Evolutionary conservation across 2,888 invertebrate species (phyloP).

Genomic region (Drosophila histrio): DNA sequence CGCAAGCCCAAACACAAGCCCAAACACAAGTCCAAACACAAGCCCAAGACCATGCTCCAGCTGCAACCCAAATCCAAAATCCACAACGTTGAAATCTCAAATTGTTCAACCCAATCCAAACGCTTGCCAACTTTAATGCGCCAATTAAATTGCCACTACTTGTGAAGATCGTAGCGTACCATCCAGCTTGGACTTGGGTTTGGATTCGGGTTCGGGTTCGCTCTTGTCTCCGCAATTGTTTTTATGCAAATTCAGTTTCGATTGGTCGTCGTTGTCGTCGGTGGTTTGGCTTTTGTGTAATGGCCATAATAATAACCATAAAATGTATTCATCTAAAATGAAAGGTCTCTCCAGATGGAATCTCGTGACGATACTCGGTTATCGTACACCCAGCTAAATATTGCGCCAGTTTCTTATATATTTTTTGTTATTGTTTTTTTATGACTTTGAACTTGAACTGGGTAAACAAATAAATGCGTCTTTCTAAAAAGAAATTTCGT

Average conservation of each 20-base stretch:
- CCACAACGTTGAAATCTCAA: neutral
- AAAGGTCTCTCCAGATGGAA: slow-evolving; percentile 60
- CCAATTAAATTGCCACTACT: slow-evolving; percentile 73
- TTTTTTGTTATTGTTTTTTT: slow-evolving; percentile 39
- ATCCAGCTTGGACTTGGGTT: neutral
- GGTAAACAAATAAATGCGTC: slow-evolving; percentile 19
- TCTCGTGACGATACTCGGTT: slow-evolving; percentile 27
- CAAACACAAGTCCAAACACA: slow-evolving; percentile 9
- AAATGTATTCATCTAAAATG: slow-evolving; percentile 70
- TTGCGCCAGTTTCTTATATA: slow-evolving; percentile 54
- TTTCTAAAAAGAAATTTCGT: slow-evolving; percentile 62
- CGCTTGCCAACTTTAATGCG: slow-evolving; percentile 63
- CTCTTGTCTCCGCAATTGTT: slow-evolving; percentile 58
- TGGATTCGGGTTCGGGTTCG: neutral
- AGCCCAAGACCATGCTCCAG: slow-evolving; percentile 2
- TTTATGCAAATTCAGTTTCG: slow-evolving; percentile 65
- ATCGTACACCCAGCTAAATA: slow-evolving; percentile 19
- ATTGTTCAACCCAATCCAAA: slow-evolving; percentile 12
- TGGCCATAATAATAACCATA: slow-evolving; percentile 58
- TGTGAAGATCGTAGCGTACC: slow-evolving; percentile 25
- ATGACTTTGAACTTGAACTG: slow-evolving; percentile 78
- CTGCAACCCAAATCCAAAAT: slow-evolving; percentile 4
- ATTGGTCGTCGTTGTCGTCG: slow-evolving; percentile 42
- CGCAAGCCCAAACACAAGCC: slow-evolving; percentile 33
- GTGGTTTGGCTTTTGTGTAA: slow-evolving; percentile 34